phyloP scores from a whole-genome alignment of 2,113 vertebrate species.

The Syrmaticus mikado region DNA sequence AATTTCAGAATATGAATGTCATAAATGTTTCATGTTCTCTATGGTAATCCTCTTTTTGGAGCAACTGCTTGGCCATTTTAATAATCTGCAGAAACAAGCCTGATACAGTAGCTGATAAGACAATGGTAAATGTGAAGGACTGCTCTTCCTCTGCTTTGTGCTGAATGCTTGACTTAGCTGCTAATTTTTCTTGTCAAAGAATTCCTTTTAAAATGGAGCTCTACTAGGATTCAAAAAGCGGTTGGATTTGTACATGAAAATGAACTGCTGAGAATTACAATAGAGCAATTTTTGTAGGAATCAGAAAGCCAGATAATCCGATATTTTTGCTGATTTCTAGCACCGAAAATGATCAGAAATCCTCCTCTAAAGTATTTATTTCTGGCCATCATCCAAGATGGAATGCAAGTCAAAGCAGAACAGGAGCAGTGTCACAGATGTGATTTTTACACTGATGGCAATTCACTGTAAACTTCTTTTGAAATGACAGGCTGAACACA shows the following conservation, averaged over 20 bases:
- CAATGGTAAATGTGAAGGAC: not conserved
- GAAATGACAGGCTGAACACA: not conserved
- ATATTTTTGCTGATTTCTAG: not conserved
- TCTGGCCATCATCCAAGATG: not conserved
- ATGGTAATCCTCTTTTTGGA: not conserved
- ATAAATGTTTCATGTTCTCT: not conserved
- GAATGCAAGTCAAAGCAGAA: not conserved
- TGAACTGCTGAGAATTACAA: not conserved
- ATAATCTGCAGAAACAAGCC: not conserved
- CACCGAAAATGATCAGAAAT: not conserved
- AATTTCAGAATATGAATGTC: not conserved
- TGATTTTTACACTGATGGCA: not conserved
- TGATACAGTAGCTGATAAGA: not conserved
- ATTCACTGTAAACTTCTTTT: not conserved
- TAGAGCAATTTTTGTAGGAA: not conserved
- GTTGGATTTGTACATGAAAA: not conserved
- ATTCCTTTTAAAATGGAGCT: not conserved
- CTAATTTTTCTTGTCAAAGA: not conserved
- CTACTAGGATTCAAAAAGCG: not conserved
- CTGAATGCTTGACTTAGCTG: not conserved
- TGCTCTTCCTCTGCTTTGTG: not conserved
- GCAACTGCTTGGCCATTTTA: not conserved
- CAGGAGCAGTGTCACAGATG: not conserved
- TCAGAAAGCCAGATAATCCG: not conserved
- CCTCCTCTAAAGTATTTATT: not conserved